A percentile compares a stretch with the other conserved stretches of the same genome.
phyloP scores from a whole-genome alignment of 2,888 invertebrate species.

The Alloplasta piceator region DNA sequence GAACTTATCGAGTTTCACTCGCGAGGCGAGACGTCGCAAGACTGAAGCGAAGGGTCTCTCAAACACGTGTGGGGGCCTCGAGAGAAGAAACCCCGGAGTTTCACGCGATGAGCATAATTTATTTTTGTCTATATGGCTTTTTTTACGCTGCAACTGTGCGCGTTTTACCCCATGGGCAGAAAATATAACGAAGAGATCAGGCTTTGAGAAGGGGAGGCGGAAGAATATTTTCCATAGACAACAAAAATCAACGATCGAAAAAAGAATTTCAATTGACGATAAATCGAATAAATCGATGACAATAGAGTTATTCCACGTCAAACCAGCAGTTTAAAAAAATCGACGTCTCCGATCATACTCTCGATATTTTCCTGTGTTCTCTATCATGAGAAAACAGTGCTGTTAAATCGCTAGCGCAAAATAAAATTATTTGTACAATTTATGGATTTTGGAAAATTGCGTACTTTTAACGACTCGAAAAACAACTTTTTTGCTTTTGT shows the following conservation, averaged over 20 bases:
- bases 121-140: slow-evolving; percentile 68
- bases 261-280: background rate
- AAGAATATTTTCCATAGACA: background rate
- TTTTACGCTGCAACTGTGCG: slow-evolving; percentile 48
- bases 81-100: slow-evolving; percentile 51
- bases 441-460: too few species aligned
- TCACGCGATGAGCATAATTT: slow-evolving; percentile 62
- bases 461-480: too few species aligned
- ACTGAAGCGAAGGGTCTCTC: slow-evolving; percentile 46
- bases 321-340: too few species aligned
- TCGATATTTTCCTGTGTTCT: too few species aligned
- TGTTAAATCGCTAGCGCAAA: too few species aligned
- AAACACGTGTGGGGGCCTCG: slow-evolving; percentile 64
- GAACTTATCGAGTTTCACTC: slow-evolving; percentile 52
- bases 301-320: background rate
- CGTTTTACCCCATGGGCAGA: slow-evolving; percentile 58
- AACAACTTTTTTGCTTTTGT: too few species aligned
- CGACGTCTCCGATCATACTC: too few species aligned
- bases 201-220: slow-evolving; percentile 49
- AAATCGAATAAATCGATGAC: background rate
- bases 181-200: slow-evolving; percentile 28
- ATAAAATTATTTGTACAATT: too few species aligned
- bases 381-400: too few species aligned
- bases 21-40: slow-evolving; percentile 54
- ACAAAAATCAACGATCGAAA: background rate